phyloP scores from a whole-genome alignment of 2,797 vertebrate genomes.

The Aphelocoma californica region DNA sequence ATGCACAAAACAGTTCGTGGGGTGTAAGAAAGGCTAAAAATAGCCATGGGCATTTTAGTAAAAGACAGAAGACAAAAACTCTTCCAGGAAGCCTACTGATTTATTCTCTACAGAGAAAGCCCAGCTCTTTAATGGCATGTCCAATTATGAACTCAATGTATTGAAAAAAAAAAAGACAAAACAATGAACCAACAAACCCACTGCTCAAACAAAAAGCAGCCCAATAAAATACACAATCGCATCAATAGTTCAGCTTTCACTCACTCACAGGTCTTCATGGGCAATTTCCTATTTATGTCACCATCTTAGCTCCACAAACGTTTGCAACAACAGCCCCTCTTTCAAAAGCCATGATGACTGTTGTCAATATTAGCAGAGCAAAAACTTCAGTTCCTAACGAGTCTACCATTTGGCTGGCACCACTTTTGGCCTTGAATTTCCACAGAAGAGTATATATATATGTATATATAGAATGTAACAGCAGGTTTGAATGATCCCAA shows the following conservation, averaged over 20 bases:
- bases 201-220: neutral
- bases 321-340: neutral
- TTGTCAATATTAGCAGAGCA: neutral
- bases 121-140: neutral
- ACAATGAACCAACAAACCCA: neutral
- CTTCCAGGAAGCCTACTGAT: neutral
- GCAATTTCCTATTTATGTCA: neutral
- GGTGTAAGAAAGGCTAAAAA: neutral
- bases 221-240: neutral
- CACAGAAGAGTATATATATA: neutral
- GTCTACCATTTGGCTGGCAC: neutral
- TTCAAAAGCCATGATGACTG: neutral
- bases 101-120: neutral
- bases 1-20: neutral
- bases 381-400: neutral
- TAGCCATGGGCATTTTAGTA: neutral
- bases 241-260: neutral
- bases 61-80: neutral
- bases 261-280: neutral
- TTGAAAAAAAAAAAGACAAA: no score
- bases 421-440: neutral
- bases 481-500: neutral
- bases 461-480: neutral
- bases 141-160: neutral
- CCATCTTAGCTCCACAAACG: neutral